Percentiles rank a stretch among this genome's conserved stretches.
Evolutionary conservation across 2,888 invertebrate genomes (phyloP).

Genomic region (Lasioglossum marginatum): DNA sequence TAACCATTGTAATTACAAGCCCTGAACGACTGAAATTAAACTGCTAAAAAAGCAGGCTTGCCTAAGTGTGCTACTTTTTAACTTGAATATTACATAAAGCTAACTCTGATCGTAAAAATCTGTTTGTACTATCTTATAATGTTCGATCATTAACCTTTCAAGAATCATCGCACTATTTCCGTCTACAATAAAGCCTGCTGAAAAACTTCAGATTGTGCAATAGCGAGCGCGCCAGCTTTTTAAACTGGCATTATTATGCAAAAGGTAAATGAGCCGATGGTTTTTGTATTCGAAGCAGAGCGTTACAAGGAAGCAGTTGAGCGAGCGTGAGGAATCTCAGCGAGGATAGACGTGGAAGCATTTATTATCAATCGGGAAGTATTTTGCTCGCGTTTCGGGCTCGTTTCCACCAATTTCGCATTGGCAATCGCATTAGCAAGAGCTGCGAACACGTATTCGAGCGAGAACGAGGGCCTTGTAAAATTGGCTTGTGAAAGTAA

Average conservation of each 20-base stretch:
- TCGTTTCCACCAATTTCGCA: slow-evolving; percentile 21
- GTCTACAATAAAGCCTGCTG: too few species aligned
- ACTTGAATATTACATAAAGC: too few species aligned
- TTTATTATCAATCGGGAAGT: slow-evolving; percentile 66
- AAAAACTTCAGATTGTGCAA: not conserved
- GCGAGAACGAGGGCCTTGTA: slow-evolving; percentile 9
- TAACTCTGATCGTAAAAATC: too few species aligned
- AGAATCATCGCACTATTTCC: too few species aligned
- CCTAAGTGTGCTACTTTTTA: too few species aligned
- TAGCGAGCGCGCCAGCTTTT: not conserved
- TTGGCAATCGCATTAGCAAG: not conserved
- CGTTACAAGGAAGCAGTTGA: slow-evolving; percentile 63
- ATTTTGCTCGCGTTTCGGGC: slow-evolving; percentile 2
- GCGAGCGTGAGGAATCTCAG: slow-evolving; percentile 52
- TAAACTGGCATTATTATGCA: not conserved
- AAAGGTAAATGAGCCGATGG: not conserved
- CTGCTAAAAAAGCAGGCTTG: too few species aligned
- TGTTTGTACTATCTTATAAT: too few species aligned
- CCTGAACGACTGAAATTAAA: too few species aligned
- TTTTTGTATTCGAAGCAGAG: not conserved
- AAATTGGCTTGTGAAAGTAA: slow-evolving; percentile 67
- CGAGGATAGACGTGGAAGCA: slow-evolving; percentile 56
- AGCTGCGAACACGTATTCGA: slow-evolving; percentile 5
- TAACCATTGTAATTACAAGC: too few species aligned
- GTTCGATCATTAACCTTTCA: too few species aligned